Evolutionary conservation across 1,140 invertebrate genomes (phyloP).

Genomic region (Papilio xuthus): DNA sequence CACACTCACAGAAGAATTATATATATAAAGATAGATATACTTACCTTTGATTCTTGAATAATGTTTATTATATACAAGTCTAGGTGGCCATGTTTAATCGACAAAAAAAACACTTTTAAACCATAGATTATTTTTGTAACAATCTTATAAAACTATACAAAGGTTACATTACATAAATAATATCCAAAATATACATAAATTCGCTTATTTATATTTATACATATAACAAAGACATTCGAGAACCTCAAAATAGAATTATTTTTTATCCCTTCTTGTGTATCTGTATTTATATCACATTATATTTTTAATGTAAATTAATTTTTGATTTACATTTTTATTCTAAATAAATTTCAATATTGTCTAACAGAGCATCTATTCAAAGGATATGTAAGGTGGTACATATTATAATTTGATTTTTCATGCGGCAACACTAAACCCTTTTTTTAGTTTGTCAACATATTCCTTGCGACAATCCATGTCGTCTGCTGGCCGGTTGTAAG

Average conservation of each 20-base stretch:
- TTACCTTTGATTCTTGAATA: slow-evolving; percentile 1
- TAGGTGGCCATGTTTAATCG: not conserved
- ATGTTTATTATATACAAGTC: not conserved
- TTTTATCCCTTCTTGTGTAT: not conserved
- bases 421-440: slow-evolving; percentile 77
- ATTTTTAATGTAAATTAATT: too few relatives aligned
- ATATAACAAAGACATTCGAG: too few relatives aligned
- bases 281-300: not conserved
- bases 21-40: not conserved
- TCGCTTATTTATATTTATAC: not conserved
- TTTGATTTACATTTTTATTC: too few relatives aligned
- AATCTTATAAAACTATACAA: not conserved
- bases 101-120: not conserved
- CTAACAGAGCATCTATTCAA: too few relatives aligned
- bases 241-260: too few relatives aligned
- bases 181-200: not conserved
- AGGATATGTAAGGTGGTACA: not conserved
- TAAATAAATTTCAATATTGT: too few relatives aligned
- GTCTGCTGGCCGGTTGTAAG: slow-evolving; percentile 94
- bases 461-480: slow-evolving; percentile 89
- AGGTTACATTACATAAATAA: not conserved
- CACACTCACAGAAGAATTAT: too few relatives aligned
- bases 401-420: slow-evolving; percentile 36
- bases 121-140: slow-evolving; percentile 7
- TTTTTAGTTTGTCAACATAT: slow-evolving; percentile 86